phyloP scores from a whole-genome alignment of 2,797 vertebrate species.

The Oreonectes daqikongensis region DNA sequence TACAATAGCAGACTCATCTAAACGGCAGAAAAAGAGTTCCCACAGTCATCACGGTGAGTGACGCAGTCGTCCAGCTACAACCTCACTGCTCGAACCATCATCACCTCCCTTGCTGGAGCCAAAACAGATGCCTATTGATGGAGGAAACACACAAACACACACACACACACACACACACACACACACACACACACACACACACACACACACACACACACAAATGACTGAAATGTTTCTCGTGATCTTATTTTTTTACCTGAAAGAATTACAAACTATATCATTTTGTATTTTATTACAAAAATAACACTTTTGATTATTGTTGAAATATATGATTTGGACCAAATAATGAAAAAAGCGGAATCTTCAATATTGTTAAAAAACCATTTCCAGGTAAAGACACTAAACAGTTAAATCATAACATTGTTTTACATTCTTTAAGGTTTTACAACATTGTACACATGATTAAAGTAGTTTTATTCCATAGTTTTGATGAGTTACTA shows the following conservation, averaged over 20 bases:
- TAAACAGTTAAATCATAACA: too few relatives aligned
- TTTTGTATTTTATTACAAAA: too few relatives aligned
- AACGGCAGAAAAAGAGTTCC: slow-evolving; percentile 43
- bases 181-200: slow-evolving; percentile 40
- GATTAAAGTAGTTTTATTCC: too few relatives aligned
- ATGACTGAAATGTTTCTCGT: too few relatives aligned
- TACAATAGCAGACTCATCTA: slow-evolving; percentile 30
- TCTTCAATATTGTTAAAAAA: slow-evolving; percentile 11
- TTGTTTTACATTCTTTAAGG: too few relatives aligned
- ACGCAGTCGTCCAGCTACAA: slow-evolving; percentile 14
- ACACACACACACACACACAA: slow-evolving; percentile 42
- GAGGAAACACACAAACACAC: slow-evolving; percentile 38
- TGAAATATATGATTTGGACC: too few relatives aligned
- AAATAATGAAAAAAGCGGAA: too few relatives aligned
- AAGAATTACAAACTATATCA: too few relatives aligned
- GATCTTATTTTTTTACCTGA: too few relatives aligned
- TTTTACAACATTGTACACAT: too few relatives aligned
- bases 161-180: slow-evolving; percentile 38
- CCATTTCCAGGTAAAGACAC: slow-evolving; percentile 1
- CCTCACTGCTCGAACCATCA: slow-evolving; percentile 42
- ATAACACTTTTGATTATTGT: too few relatives aligned
- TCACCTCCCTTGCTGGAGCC: slow-evolving; percentile 52
- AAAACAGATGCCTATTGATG: slow-evolving; percentile 57
- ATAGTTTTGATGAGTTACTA: too few relatives aligned
- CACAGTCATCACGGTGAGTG: slow-evolving; percentile 22